These are phyloP conservation scores for Lagocephalus sceleratus DNA, from an alignment of 2,797 vertebrate species.

Conservation along the genomic window DNA sequence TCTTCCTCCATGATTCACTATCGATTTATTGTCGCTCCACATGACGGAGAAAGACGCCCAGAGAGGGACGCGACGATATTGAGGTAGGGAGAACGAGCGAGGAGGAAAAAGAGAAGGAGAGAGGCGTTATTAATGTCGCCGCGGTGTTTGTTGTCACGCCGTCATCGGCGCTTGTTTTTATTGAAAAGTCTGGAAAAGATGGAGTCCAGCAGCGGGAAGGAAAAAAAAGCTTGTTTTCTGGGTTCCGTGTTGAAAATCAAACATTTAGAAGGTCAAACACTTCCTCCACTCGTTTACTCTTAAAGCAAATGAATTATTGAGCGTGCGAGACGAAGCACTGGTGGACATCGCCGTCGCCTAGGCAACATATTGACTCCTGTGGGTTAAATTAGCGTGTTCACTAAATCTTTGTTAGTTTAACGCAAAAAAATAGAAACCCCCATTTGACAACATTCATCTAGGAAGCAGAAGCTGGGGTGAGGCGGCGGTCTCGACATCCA, in stretches of 20 bases:
- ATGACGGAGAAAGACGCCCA: conserved; percentile 48
- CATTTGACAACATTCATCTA: too few relatives aligned
- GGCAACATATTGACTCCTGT: conserved; percentile 34
- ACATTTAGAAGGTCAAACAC: conserved; percentile 13
- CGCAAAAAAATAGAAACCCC: too few relatives aligned
- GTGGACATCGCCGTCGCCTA: conserved; percentile 22
- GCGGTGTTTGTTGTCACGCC: conserved; percentile 13
- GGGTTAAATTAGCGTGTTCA: conserved; percentile 14
- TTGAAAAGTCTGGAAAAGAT: neutral
- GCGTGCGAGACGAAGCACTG: conserved; percentile 26
- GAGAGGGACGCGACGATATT: conserved; percentile 31
- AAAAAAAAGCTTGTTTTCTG: too few relatives aligned
- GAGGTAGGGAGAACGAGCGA: conserved; percentile 11
- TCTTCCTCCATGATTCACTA: conserved; percentile 61
- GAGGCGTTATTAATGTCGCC: conserved; percentile 47
- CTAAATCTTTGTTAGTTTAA: too few relatives aligned
- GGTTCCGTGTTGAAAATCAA: conserved; percentile 2
- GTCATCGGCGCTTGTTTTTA: conserved; percentile 12
- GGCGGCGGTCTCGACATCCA: too few relatives aligned
- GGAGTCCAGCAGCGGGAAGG: too few relatives aligned
- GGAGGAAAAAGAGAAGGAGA: conserved; percentile 20
- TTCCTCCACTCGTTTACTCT: conserved; percentile 21
- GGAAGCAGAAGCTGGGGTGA: too few relatives aligned
- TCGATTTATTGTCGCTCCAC: conserved; percentile 60
- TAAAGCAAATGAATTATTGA: conserved; percentile 50